These are phyloP conservation scores for Hylyphantes graminicola DNA, from an alignment of 1,140 invertebrate species.

Conservation along the genomic window DNA sequence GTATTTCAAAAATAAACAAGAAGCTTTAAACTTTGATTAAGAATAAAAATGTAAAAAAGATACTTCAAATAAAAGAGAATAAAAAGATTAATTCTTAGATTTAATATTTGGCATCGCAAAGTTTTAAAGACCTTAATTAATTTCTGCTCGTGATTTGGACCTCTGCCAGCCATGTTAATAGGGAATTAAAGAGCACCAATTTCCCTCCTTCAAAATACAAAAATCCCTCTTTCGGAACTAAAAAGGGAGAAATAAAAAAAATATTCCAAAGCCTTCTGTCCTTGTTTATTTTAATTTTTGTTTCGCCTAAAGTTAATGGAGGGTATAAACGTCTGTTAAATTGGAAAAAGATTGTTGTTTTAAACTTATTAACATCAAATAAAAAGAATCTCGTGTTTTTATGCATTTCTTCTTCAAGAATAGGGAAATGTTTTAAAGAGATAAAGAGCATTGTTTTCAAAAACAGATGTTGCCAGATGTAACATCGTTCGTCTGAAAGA, in stretches of 20 bases:
- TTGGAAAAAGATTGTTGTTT: slow-evolving; percentile 32
- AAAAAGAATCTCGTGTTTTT: not conserved
- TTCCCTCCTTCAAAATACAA: slow-evolving; percentile 28
- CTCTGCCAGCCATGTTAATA: slow-evolving; percentile 44
- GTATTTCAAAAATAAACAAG: slow-evolving; percentile 1
- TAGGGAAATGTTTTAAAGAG: too few relatives aligned
- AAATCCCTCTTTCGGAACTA: slow-evolving; percentile 18
- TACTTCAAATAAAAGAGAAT: not conserved
- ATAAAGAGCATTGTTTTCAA: not conserved
- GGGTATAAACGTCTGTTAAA: slow-evolving; percentile 14
- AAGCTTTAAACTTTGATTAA: slow-evolving; percentile 33
- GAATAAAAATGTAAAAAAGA: not conserved
- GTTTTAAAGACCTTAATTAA: slow-evolving; percentile 33
- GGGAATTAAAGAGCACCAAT: slow-evolving; percentile 51
- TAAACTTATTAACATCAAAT: slow-evolving; percentile 8
- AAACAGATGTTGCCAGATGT: slow-evolving; percentile 19
- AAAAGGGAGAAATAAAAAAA: not conserved
- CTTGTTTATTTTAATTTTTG: slow-evolving; percentile 16
- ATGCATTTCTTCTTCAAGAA: not conserved
- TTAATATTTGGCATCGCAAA: slow-evolving; percentile 31
- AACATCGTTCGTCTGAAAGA: not conserved
- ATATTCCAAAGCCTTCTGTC: not conserved
- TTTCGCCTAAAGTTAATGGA: slow-evolving; percentile 1
- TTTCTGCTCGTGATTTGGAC: slow-evolving; percentile 35
- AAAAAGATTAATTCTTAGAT: slow-evolving; percentile 54